Base-by-base conservation (phyloP, 2,113 vertebrate species). In the Synodontis membranacea region DNA sequence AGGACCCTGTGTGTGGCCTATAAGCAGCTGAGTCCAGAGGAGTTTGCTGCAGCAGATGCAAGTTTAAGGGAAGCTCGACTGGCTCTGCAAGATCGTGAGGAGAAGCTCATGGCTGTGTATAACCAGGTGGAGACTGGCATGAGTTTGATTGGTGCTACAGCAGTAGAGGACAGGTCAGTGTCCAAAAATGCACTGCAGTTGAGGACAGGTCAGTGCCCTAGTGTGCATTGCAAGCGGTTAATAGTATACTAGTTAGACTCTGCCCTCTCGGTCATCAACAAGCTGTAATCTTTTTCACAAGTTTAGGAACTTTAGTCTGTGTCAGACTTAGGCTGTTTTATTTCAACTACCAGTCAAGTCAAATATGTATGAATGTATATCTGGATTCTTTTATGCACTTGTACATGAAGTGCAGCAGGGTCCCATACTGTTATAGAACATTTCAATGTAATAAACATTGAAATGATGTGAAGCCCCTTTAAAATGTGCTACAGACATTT, bases 91-190 rank as follows among this genome's bases (percentile, higher is more conserved):
- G 96, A 98, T 91, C 95, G 98, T 92, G 98, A 99, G 92, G 96
- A 97, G 91, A 97, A 95, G 93, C 95, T 98, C 91, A 96, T 96
- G 64, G 94, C 94, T 66, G 93, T 97, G 89, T 99, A 97, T 92
- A 97, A 99, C 86, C 96, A 96, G 87, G 95, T 97, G 87, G 98
- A 99, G 92, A 96, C 92, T 1, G 94, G 94, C 87, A 98, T 99
- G 97, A 97, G 94, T 93, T 95, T 99, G 87, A 97, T 99, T 48
- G 98, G 98, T 86, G 97, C 98, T 14, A 99, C 98, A 28, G 97
- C 98, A 17, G 98, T 99, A 11, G 98, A 99, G 92, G 98, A 99
- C 95, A 96, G 96, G 98, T 99, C 94, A 82, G 93, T 89, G 62
- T 60, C 21, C 25, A 5, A 37, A 5, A 8, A 7, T 85, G 39